Conservation (phyloP, 2,113 vertebrate genomes). For the Psammodynastes pulverulentus region DNA sequence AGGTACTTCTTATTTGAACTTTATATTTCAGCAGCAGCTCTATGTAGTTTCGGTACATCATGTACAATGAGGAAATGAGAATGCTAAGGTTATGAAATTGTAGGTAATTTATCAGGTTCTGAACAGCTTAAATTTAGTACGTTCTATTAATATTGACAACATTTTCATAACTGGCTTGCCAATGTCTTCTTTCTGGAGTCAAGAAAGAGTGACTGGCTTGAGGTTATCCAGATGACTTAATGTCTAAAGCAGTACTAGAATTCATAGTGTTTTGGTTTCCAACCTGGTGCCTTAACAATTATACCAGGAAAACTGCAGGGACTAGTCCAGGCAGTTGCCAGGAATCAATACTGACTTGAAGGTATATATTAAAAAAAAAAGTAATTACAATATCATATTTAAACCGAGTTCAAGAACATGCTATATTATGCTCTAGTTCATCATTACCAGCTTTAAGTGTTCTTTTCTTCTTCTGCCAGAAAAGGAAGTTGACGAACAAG, state of each 20-base stretch:
- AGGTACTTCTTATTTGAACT: background rate
- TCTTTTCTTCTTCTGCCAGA: slow-evolving; percentile 89
- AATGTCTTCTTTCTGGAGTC: background rate
- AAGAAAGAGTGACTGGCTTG: background rate
- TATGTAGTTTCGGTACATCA: background rate
- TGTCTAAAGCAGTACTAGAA: background rate
- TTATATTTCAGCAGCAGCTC: background rate
- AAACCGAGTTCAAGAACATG: background rate
- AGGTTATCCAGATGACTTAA: background rate
- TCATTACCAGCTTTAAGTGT: slow-evolving; percentile 88
- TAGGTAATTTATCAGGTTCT: background rate
- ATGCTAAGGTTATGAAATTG: background rate
- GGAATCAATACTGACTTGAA: background rate
- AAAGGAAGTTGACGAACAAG: slow-evolving; percentile 85
- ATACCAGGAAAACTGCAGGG: background rate
- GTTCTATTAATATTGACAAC: background rate
- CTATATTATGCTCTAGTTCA: background rate
- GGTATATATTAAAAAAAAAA: background rate
- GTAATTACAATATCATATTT: background rate
- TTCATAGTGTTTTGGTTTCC: background rate
- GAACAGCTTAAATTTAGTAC: background rate
- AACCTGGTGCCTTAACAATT: background rate
- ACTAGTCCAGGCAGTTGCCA: background rate
- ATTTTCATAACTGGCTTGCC: background rate
- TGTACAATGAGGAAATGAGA: background rate